phyloP scores from a whole-genome alignment of 2,888 invertebrate species.

The Merodon equestris region DNA sequence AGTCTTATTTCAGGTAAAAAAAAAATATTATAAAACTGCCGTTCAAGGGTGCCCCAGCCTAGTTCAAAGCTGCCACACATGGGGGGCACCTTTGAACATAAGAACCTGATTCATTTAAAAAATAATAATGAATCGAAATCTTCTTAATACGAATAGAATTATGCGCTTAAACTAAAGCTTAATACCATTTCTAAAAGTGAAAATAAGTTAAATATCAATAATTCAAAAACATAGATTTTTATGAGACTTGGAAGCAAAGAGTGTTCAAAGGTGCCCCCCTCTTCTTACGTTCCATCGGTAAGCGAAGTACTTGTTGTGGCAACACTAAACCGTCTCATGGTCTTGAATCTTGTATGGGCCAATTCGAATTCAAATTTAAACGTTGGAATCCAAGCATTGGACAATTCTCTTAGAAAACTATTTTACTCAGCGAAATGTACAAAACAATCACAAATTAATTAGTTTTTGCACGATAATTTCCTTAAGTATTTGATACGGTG shows the following conservation, averaged over 20 bases:
- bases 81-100: too few species aligned
- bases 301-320: not conserved
- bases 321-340: slow-evolving; percentile 7
- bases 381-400: not conserved
- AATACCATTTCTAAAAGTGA: too few species aligned
- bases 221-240: too few species aligned
- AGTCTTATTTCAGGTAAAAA: too few species aligned
- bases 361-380: slow-evolving; percentile 11
- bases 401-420: slow-evolving; percentile 14
- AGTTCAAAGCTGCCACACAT: not conserved
- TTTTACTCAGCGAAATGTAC: slow-evolving; percentile 16
- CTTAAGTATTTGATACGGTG: too few species aligned
- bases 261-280: too few species aligned
- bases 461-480: not conserved
- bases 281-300: slow-evolving; percentile 11
- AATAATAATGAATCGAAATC: too few species aligned
- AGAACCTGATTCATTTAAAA: too few species aligned
- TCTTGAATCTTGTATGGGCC: slow-evolving; percentile 11
- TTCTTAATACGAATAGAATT: too few species aligned
- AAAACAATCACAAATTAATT: not conserved
- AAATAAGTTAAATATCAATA: too few species aligned
- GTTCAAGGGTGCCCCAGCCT: not conserved
- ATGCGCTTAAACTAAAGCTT: too few species aligned
- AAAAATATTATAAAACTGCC: not conserved
- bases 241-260: too few species aligned